Evolutionary conservation across 92 coral and sea anemone genomes (phyloP).

Genomic region (Desmophyllum pertusum): DNA sequence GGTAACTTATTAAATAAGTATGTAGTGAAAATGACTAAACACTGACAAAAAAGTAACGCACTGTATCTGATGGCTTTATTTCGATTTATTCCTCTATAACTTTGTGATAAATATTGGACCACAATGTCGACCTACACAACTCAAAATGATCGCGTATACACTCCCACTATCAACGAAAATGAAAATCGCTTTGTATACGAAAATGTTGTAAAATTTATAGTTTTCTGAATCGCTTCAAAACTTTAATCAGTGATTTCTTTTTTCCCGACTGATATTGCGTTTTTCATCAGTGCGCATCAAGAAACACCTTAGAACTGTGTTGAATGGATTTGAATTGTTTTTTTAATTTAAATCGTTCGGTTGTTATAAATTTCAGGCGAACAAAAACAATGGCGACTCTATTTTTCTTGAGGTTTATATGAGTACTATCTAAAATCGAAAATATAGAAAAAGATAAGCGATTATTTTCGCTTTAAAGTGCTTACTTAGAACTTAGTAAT

Average conservation of each 20-base stretch:
- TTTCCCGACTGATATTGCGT: neutral
- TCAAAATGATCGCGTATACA: neutral
- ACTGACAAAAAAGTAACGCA: too few relatives aligned
- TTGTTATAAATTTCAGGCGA: neutral
- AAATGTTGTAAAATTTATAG: too few relatives aligned
- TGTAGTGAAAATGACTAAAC: neutral
- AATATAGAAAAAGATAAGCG: neutral
- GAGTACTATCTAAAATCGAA: neutral
- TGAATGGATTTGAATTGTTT: neutral
- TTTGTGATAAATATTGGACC: neutral
- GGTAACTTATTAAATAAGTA: neutral
- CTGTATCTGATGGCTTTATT: too few relatives aligned
- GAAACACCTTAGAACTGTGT: neutral
- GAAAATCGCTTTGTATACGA: too few relatives aligned
- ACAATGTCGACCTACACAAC: neutral
- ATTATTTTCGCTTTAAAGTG: neutral
- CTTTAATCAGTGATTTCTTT: neutral
- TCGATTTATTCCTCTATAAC: neutral
- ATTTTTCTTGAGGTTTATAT: neutral
- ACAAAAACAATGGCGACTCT: neutral
- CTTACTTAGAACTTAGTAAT: neutral
- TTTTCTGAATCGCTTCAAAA: neutral
- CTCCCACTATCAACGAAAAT: too few relatives aligned
- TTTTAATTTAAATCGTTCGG: neutral
- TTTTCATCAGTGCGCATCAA: neutral